Conservation (phyloP, 2,888 invertebrate species). For the Hypomecis punctinalis region DNA sequence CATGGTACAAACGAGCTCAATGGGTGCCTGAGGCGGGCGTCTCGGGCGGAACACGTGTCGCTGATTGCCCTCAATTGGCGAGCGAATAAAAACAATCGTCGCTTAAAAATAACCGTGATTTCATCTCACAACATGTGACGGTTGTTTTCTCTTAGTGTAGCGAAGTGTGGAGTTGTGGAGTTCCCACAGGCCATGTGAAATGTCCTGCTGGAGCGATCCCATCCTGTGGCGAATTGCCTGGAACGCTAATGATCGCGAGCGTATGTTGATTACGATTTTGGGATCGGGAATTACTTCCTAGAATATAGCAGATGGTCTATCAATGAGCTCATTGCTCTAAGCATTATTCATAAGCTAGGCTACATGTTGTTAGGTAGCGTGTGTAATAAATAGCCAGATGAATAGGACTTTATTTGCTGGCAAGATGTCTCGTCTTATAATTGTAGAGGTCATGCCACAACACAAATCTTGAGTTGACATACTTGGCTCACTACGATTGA, state of each 20-base stretch:
- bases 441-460: too few species aligned
- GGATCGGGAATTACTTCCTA: constrained; percentile 53
- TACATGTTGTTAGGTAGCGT: not conserved
- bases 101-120: constrained; percentile 85
- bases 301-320: constrained; percentile 47
- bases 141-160: constrained; percentile 73
- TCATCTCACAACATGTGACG: constrained; percentile 82
- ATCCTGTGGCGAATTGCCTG: constrained; percentile 65
- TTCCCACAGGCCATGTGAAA: constrained; percentile 82
- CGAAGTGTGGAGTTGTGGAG: constrained; percentile 63
- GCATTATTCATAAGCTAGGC: not conserved
- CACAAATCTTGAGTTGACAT: not conserved
- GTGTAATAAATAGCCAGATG: too few species aligned
- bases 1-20: constrained; percentile 69
- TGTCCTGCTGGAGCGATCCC: constrained; percentile 67
- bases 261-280: constrained; percentile 56
- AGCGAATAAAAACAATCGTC: constrained; percentile 84
- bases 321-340: constrained; percentile 25
- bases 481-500: not conserved
- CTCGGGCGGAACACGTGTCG: constrained; percentile 81
- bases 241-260: constrained; percentile 74
- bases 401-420: too few species aligned
- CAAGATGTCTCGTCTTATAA: too few species aligned
- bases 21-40: constrained; percentile 72
- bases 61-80: constrained; percentile 85